phyloP scores from a whole-genome alignment of 2,797 vertebrate genomes.

The Spinus pinus region DNA sequence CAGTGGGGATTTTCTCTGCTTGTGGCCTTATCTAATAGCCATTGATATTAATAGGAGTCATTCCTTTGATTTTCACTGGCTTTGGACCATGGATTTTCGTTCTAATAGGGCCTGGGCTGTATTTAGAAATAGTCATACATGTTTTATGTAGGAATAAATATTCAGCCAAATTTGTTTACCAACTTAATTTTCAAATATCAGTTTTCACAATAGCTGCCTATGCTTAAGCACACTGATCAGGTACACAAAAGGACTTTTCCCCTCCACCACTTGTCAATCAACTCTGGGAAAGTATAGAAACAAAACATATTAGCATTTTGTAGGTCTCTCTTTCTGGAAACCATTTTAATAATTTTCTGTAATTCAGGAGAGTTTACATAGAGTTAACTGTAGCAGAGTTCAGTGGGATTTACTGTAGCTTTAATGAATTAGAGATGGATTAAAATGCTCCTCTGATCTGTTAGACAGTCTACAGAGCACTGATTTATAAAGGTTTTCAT shows the following conservation, averaged over 20 bases:
- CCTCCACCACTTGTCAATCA: not conserved
- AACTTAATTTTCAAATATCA: not conserved
- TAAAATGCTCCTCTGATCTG: conserved; percentile 42
- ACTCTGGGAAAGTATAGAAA: not conserved
- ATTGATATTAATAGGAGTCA: not conserved
- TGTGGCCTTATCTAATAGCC: not conserved
- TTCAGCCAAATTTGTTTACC: not conserved
- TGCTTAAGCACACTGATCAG: not conserved
- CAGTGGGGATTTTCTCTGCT: conserved; percentile 1
- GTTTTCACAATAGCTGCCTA: not conserved
- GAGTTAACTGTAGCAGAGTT: conserved; percentile 17
- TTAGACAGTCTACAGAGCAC: conserved; percentile 45
- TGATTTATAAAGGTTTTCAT: conserved; percentile 68
- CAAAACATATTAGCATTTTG: not conserved
- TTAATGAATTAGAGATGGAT: conserved; percentile 54
- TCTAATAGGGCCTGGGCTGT: not conserved
- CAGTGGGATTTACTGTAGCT: conserved; percentile 41
- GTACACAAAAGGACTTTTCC: not conserved
- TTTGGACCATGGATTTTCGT: not conserved
- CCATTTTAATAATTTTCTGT: conserved; percentile 47
- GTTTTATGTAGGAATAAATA: not conserved
- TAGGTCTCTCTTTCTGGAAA: not conserved
- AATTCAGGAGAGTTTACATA: conserved; percentile 23
- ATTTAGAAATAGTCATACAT: not conserved
- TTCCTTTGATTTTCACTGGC: not conserved